Evolutionary conservation across 1,140 invertebrate genomes (phyloP).

Genomic region (Rhagoletis zephyria): DNA sequence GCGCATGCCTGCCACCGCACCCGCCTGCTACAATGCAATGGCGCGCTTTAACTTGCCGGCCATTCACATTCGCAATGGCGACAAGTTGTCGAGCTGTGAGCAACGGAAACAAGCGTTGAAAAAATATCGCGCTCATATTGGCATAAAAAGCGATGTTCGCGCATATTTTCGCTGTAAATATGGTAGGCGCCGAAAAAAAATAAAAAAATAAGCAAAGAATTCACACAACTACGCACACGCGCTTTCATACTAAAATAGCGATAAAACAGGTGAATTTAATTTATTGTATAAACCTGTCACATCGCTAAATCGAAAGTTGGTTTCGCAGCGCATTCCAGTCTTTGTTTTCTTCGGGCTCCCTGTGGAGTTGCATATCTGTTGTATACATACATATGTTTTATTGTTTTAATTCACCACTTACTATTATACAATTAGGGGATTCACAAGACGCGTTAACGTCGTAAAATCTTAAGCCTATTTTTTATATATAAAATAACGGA

Average conservation of each 20-base stretch:
- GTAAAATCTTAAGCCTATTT: too few species aligned
- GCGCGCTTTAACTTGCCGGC: background rate
- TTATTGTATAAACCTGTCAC: conserved; percentile 37
- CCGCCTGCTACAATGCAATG: background rate
- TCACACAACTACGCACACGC: background rate
- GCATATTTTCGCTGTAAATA: conserved; percentile 28
- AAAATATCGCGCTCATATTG: background rate
- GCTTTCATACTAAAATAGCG: background rate
- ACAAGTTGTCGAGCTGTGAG: conserved; percentile 11
- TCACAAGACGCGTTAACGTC: too few species aligned
- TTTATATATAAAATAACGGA: too few species aligned
- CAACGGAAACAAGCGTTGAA: conserved; percentile 10
- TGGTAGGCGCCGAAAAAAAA: background rate
- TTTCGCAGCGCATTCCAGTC: background rate
- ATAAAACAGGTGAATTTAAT: conserved; percentile 39
- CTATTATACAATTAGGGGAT: conserved; percentile 33
- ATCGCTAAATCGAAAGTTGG: conserved; percentile 31
- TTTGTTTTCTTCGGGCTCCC: background rate
- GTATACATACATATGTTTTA: background rate
- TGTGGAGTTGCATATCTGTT: background rate
- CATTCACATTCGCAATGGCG: background rate
- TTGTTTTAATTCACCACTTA: background rate
- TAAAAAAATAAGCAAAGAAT: too few species aligned
- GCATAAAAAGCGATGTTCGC: background rate
- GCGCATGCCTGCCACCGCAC: background rate